Evolutionary conservation across 2,888 invertebrate genomes (phyloP).

Genomic region (Cerceris ruficornis): DNA sequence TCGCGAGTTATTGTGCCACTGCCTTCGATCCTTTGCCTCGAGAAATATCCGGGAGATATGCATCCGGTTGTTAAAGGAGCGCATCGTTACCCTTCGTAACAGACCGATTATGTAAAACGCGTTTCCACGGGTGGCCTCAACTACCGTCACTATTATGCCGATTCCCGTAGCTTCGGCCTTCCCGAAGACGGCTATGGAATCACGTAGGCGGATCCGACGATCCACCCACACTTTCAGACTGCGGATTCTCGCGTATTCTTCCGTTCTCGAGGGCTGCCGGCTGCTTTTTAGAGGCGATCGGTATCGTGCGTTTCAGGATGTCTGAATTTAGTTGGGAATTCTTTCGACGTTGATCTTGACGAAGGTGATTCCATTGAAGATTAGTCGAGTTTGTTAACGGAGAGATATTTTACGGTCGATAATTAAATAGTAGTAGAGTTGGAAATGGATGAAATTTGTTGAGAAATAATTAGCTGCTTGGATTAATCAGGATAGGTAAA

Average conservation of each 20-base stretch:
- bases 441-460: too few relatives aligned
- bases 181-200: slow-evolving; percentile 39
- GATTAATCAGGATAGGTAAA: too few relatives aligned
- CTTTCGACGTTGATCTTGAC: too few relatives aligned
- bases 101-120: slow-evolving; percentile 71
- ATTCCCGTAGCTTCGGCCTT: slow-evolving; percentile 26
- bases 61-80: slow-evolving; percentile 59
- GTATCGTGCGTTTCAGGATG: background rate
- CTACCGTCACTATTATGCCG: slow-evolving; percentile 46
- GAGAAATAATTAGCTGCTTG: too few relatives aligned
- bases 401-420: too few relatives aligned
- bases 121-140: slow-evolving; percentile 69
- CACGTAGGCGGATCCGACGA: slow-evolving; percentile 54
- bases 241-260: slow-evolving; percentile 19
- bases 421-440: too few relatives aligned
- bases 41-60: slow-evolving; percentile 41
- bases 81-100: slow-evolving; percentile 58
- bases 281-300: slow-evolving; percentile 7
- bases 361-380: too few relatives aligned
- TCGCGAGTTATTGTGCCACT: slow-evolving; percentile 12
- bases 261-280: background rate
- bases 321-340: too few relatives aligned
- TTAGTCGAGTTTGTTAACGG: background rate
- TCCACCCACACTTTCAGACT: slow-evolving; percentile 53
- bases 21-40: background rate